These are phyloP conservation scores for Saccopteryx leptura DNA, from an alignment of 2,113 vertebrate genomes.

Conservation along the genomic window DNA sequence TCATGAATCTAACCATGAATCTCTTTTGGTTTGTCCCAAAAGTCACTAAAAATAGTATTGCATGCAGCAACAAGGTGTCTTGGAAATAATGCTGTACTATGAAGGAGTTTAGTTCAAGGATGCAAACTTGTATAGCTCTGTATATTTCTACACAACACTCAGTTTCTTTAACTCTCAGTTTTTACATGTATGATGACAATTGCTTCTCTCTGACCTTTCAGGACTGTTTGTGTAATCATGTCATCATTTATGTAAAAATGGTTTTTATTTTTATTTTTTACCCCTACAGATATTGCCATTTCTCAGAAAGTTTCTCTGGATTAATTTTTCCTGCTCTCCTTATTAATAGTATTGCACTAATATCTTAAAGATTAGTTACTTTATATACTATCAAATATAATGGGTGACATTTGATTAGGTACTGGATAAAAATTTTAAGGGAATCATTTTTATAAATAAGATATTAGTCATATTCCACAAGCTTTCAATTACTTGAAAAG, in stretches of 20 bases:
- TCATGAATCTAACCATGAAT: background rate
- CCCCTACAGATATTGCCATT: background rate
- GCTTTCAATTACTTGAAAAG: background rate
- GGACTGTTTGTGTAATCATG: background rate
- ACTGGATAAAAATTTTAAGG: background rate
- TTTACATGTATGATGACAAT: background rate
- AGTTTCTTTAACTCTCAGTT: background rate
- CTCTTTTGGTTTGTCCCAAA: background rate
- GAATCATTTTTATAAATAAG: background rate
- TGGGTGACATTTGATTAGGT: background rate
- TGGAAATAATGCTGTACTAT: background rate
- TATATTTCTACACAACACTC: background rate
- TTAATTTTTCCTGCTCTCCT: background rate
- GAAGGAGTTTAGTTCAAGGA: background rate
- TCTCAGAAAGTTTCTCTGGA: background rate
- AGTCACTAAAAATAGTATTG: background rate
- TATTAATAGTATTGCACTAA: background rate
- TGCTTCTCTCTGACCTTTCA: background rate
- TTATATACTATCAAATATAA: background rate
- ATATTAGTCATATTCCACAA: conserved; percentile 26
- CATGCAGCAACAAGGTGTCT: background rate
- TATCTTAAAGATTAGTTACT: background rate
- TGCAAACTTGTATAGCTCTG: background rate
- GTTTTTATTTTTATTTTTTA: background rate
- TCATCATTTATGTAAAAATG: background rate